Percentiles rank a stretch among this genome's conserved stretches.
Conservation (phyloP, 1,140 invertebrate species). For the Ctenoplectra terminalis region DNA sequence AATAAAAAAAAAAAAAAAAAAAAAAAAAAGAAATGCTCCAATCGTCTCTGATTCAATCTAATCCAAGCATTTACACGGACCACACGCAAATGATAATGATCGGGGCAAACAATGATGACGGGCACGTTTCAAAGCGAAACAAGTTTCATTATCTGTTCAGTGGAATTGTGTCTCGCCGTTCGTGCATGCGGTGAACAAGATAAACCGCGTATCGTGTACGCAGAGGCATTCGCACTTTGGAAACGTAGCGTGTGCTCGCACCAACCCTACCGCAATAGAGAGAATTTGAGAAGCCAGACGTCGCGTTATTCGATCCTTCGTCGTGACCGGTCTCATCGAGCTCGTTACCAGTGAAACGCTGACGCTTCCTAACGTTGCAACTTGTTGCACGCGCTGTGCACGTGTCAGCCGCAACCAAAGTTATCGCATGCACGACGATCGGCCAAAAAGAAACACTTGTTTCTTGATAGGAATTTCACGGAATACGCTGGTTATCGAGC, state of each 20-base stretch:
- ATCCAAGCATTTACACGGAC: background rate
- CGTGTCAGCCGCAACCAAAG: background rate
- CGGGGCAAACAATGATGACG: background rate
- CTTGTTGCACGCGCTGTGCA: background rate
- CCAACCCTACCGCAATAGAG: background rate
- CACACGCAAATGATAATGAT: background rate
- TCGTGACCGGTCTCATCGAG: conserved; percentile 10
- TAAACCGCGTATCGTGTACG: background rate
- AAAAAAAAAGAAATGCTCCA: background rate
- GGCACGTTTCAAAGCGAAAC: background rate
- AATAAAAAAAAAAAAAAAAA: no score
- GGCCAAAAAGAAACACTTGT: background rate
- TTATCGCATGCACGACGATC: background rate
- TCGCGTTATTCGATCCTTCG: conserved; percentile 29
- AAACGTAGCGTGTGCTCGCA: background rate
- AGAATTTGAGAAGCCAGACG: conserved; percentile 30
- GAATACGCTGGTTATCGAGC: background rate
- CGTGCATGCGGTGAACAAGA: background rate
- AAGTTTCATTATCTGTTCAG: conserved; percentile 14
- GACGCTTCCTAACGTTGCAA: background rate
- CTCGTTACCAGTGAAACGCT: background rate
- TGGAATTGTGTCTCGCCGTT: background rate
- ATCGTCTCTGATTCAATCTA: no score
- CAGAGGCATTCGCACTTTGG: background rate
- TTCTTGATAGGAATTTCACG: background rate